These are phyloP conservation scores for Calliphora vomitoria DNA, from an alignment of 2,888 invertebrate genomes.

Conservation along the genomic window DNA sequence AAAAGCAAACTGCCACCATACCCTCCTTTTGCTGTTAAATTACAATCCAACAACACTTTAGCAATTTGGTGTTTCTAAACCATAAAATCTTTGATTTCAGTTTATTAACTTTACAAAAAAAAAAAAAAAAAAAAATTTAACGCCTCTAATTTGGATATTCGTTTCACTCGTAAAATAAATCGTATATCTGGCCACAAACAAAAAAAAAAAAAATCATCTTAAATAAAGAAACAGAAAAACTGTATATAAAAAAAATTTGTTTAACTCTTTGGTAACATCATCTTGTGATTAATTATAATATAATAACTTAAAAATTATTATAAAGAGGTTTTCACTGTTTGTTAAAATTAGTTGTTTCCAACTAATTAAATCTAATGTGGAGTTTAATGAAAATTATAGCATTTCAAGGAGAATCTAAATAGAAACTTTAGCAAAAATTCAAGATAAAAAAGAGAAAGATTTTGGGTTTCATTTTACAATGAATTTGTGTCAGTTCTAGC, in stretches of 20 bases:
- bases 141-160: conserved; percentile 69
- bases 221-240: conserved; percentile 3
- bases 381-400: conserved; percentile 7
- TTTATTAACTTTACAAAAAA: conserved; percentile 58
- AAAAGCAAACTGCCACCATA: not conserved
- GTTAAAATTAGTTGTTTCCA: conserved; percentile 21
- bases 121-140: conserved; percentile 44
- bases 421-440: not conserved
- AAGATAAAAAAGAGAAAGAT: too few species aligned
- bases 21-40: conserved; percentile 2
- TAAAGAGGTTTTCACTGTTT: conserved; percentile 42
- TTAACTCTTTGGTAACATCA: not conserved
- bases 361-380: conserved; percentile 27
- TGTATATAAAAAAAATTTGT: not conserved
- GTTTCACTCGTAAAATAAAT: conserved; percentile 60
- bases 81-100: conserved; percentile 71
- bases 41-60: conserved; percentile 8
- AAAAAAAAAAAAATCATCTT: conserved; percentile 23
- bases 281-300: conserved; percentile 63
- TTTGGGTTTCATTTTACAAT: too few species aligned
- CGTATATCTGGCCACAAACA: not conserved
- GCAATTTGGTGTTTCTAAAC: conserved; percentile 59
- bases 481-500: too few species aligned
- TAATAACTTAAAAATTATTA: conserved; percentile 49
- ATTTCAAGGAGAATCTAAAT: conserved; percentile 4